Conservation (phyloP, 2,113 vertebrate species). For the Naja naja region DNA sequence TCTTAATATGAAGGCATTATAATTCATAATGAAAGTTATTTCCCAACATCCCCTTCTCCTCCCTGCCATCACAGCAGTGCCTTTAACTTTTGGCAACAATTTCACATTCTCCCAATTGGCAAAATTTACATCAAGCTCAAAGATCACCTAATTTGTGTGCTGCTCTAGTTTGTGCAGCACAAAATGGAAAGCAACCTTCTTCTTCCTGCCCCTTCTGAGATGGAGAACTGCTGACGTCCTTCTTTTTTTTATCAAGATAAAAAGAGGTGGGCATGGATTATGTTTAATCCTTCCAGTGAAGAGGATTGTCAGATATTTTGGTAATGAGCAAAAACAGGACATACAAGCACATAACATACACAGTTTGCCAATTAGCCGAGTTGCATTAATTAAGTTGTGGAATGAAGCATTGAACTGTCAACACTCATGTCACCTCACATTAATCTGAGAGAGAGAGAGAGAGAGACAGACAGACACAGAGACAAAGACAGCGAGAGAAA, state of each 20-base stretch:
- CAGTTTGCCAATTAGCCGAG: slow-evolving; percentile 20
- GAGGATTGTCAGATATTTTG: not conserved
- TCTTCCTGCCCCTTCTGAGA: not conserved
- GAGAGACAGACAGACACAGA: too few species aligned
- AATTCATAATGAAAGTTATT: not conserved
- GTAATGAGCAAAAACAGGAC: not conserved
- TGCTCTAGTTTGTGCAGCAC: not conserved
- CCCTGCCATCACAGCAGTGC: not conserved
- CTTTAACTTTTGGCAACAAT: not conserved
- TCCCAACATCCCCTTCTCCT: not conserved
- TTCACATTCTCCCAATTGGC: not conserved
- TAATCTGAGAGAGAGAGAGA: not conserved
- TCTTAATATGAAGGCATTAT: not conserved
- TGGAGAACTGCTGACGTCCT: not conserved
- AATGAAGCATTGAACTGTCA: not conserved
- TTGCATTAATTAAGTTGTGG: slow-evolving; percentile 28
- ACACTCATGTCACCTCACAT: not conserved
- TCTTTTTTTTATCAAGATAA: not conserved
- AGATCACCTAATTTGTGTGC: not conserved
- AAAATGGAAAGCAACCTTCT: not conserved
- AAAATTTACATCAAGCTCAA: not conserved
- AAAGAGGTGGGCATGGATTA: not conserved
- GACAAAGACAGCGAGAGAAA: not conserved
- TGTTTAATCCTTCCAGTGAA: not conserved
- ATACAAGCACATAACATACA: not conserved